Conservation (phyloP, 2,797 vertebrate genomes). For the Galaxias olidus region DNA sequence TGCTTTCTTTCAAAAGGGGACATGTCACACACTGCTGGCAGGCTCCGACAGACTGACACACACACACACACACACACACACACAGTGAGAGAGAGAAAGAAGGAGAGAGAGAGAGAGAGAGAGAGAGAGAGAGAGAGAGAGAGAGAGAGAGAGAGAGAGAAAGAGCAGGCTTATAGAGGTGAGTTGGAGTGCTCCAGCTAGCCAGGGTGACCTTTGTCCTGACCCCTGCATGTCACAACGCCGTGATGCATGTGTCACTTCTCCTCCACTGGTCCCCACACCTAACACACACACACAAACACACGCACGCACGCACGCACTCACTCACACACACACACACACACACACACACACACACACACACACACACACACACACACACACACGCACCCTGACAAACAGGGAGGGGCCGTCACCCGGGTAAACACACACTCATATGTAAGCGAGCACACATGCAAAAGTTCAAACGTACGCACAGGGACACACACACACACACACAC, state of each 20-base stretch:
- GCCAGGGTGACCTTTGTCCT: slow-evolving; percentile 51
- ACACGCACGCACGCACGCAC: too few relatives aligned
- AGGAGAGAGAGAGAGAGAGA: slow-evolving; percentile 5
- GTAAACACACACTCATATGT: slow-evolving; percentile 10
- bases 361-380: slow-evolving; percentile 32
- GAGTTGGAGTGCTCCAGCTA: slow-evolving; percentile 59
- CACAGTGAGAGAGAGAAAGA: not conserved
- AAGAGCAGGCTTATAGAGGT: slow-evolving; percentile 32
- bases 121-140: slow-evolving; percentile 18
- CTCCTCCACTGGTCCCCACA: slow-evolving; percentile 65
- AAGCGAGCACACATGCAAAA: too few relatives aligned
- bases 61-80: slow-evolving; percentile 33
- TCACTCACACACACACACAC: slow-evolving; percentile 37
- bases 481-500: slow-evolving; percentile 8
- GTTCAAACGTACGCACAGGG: not conserved
- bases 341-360: slow-evolving; percentile 30
- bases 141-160: slow-evolving; percentile 12
- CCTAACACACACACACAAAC: slow-evolving; percentile 48
- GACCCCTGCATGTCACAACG: slow-evolving; percentile 74
- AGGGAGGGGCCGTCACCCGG: too few relatives aligned
- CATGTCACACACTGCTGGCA: too few relatives aligned
- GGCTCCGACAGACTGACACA: slow-evolving; percentile 38
- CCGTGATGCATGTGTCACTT: slow-evolving; percentile 84
- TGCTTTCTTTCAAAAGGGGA: slow-evolving; percentile 68
- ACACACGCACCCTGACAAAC: slow-evolving; percentile 3